These are phyloP conservation scores for Ophioninae sp. DNA, from an alignment of 2,888 invertebrate species.

Conservation along the genomic window DNA sequence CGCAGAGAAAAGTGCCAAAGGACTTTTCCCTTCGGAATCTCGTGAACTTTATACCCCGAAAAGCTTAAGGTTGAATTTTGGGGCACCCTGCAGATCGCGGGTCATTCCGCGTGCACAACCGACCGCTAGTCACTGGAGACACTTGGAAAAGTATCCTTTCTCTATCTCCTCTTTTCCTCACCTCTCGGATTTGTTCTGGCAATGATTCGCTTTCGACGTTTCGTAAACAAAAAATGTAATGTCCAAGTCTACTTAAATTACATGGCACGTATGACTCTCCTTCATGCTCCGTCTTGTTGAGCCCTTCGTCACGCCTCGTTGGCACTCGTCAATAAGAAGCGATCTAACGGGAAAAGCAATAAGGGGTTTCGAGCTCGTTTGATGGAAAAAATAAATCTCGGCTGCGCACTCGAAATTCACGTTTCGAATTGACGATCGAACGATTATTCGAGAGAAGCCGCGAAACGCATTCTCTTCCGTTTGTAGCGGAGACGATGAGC, in stretches of 20 bases:
- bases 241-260: slow-evolving; percentile 62
- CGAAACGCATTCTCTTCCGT: slow-evolving; percentile 62
- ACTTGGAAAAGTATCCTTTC: background rate
- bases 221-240: slow-evolving; percentile 30
- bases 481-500: slow-evolving; percentile 62
- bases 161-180: background rate
- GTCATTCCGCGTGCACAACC: background rate
- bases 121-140: background rate
- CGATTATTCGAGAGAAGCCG: slow-evolving; percentile 52
- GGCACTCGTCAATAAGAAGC: background rate
- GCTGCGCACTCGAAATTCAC: background rate
- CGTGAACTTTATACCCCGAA: background rate
- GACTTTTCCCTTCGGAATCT: background rate
- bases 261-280: slow-evolving; percentile 63
- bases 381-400: background rate
- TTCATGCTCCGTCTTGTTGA: background rate
- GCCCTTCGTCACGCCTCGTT: background rate
- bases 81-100: background rate
- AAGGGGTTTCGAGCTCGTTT: background rate
- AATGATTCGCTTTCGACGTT: slow-evolving; percentile 10
- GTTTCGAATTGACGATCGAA: background rate
- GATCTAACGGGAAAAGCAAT: background rate
- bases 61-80: background rate
- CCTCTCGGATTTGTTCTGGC: background rate
- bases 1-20: background rate